Base-by-base conservation (phyloP, 2,797 vertebrate genomes). In the Siniperca undulata region DNA sequence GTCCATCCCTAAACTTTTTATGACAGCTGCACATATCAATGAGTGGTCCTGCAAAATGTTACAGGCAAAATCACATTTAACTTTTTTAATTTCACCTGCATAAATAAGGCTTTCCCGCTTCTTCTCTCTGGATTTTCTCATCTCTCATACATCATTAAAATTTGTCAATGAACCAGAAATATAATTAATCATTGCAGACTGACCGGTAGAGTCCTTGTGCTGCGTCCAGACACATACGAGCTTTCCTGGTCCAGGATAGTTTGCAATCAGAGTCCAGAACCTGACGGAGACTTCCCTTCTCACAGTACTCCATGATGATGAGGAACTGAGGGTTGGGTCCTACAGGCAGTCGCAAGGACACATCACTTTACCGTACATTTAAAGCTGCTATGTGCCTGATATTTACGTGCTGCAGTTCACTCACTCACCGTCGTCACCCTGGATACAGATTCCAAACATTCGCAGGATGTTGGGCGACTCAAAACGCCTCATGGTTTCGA, bases 301-400 rank as follows among this genome's bases (percentile, higher is more conserved):
- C 96, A 66, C 98, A 99, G 89, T 95, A 97, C 85, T 99, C 98
- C 93, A 95, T 98, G 85, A 98, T 83, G 0, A 98, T 95, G 69
- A 97, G 95, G 90, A 95, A 98, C n/a, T 94, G 89, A 24, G 96
- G 94, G 0, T 82, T 91, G 1, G 85, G 81, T 4, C 91, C 97
- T 98, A 30, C 38, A 78, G 66, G 24, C 16, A 61, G 60, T 14
- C 27, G 74, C 10, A 53, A 24, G 5, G 40, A 59, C 24, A 71
- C 1, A 24, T 42, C 19, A 42, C 3, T 11, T 24, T n/a, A 70
- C 13, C 46, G 7, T 5, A 0, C 60, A 7, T 60, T 16, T 42
- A 42, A 20, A n/a, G 13, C 1, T 20, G 22, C 3, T 7, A 2
- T 1, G n/a, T 2, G 17, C 5, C 20, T 16, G 11, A 60, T 44